Conservation (phyloP, 2,888 invertebrate genomes). For the Theretra japonica region DNA sequence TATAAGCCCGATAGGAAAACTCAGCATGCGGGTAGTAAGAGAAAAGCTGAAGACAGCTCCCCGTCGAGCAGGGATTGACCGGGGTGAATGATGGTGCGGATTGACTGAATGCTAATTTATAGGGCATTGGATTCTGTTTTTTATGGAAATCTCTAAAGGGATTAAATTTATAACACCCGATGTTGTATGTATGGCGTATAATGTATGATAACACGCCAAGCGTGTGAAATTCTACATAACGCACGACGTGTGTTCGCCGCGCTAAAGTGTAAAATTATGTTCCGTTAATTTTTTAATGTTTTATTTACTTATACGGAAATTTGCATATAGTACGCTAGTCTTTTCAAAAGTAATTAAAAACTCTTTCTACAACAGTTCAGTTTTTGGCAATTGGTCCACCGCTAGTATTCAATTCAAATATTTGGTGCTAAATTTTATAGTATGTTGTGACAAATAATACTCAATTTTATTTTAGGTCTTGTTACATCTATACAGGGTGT, state of each 20-base stretch:
- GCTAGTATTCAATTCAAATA: neutral
- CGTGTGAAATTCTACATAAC: too few relatives aligned
- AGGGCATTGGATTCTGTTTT: conserved; percentile 4
- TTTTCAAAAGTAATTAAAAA: too few relatives aligned
- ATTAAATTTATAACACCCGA: neutral
- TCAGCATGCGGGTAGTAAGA: conserved; percentile 70
- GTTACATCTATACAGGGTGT: too few relatives aligned
- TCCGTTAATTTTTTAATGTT: too few relatives aligned
- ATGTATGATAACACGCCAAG: too few relatives aligned
- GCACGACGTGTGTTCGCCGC: too few relatives aligned
- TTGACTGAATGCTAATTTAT: conserved; percentile 13
- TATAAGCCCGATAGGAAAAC: conserved; percentile 83
- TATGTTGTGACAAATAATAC: neutral
- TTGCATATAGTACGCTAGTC: too few relatives aligned
- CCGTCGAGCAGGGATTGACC: conserved; percentile 74
- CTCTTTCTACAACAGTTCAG: neutral
- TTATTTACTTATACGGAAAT: too few relatives aligned
- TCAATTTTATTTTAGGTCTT: neutral
- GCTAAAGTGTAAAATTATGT: too few relatives aligned
- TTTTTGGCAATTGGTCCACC: neutral
- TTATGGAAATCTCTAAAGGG: neutral
- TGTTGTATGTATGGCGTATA: neutral
- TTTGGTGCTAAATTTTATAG: conserved; percentile 9
- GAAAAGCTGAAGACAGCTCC: conserved; percentile 77
- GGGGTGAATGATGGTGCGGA: conserved; percentile 20